Evolutionary conservation across 2,797 vertebrate species (phyloP).

Genomic region (Eulemur albifrons): DNA sequence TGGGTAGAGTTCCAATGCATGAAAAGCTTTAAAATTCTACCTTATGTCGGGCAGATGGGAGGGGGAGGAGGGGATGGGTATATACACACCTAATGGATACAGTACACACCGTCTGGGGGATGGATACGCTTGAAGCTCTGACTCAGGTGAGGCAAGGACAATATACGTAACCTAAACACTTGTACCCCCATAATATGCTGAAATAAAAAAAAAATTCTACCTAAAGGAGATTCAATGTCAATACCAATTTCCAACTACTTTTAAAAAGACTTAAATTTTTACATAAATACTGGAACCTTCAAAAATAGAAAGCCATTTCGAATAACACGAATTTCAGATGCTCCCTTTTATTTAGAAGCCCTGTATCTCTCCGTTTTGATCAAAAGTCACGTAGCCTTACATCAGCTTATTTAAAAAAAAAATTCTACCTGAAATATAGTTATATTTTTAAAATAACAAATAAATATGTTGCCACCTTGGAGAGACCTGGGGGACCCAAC

Average conservation of each 20-base stretch:
- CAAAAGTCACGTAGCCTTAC: neutral
- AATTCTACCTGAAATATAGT: neutral
- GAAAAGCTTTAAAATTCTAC: neutral
- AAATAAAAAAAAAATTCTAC: neutral
- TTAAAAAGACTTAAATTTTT: neutral
- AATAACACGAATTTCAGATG: neutral
- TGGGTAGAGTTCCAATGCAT: neutral
- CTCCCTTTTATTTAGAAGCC: neutral
- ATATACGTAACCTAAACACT: no score
- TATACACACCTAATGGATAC: no score
- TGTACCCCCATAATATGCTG: no score
- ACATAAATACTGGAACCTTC: neutral
- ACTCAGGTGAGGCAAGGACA: no score
- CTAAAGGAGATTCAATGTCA: neutral
- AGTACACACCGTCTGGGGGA: no score
- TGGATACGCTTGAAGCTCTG: no score
- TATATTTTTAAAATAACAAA: neutral
- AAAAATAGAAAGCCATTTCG: neutral
- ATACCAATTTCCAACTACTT: neutral
- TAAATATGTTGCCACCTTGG: neutral
- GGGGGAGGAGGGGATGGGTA: no score
- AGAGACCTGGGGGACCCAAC: neutral
- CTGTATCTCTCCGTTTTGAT: neutral
- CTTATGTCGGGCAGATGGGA: no score
- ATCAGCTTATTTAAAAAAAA: neutral